phyloP scores from a whole-genome alignment of 2,113 vertebrate genomes.

The Scophthalmus maximus region DNA sequence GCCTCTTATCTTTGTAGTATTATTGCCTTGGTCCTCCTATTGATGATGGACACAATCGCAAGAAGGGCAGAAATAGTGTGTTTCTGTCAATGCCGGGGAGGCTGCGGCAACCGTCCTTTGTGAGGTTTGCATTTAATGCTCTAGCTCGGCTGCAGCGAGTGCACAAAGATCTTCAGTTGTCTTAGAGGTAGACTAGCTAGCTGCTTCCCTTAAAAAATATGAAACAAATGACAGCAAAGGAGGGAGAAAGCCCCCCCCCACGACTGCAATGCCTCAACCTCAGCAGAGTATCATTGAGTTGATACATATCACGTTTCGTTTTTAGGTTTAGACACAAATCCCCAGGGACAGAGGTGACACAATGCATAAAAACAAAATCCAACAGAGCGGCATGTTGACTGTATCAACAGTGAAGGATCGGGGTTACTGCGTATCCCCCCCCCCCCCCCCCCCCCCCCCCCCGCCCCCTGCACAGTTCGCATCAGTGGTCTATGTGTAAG shows the following conservation, averaged over 20 bases:
- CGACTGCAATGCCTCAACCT: conserved; percentile 45
- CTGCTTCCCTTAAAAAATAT: conserved; percentile 63
- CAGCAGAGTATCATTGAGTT: conserved; percentile 42
- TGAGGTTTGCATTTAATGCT: conserved; percentile 66
- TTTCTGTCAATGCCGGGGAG: conserved; percentile 60
- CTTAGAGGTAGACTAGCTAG: conserved; percentile 69
- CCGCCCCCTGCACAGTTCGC: conserved; percentile 48
- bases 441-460: conserved; percentile 58
- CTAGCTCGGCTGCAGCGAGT: conserved; percentile 51
- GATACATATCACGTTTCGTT: conserved; percentile 61
- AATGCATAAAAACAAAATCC: conserved; percentile 62
- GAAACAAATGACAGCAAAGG: conserved; percentile 62
- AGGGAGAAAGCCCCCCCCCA: conserved; percentile 41
- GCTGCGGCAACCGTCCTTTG: conserved; percentile 63
- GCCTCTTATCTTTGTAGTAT: conserved; percentile 49
- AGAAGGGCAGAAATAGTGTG: conserved; percentile 45
- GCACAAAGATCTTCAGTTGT: conserved; percentile 69
- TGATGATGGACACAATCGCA: conserved; percentile 61
- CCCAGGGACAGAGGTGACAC: conserved; percentile 55
- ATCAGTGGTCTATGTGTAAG: conserved; percentile 53
- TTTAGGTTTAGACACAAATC: conserved; percentile 57
- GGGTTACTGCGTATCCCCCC: conserved; percentile 66
- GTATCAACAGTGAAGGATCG: conserved; percentile 64
- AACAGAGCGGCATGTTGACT: conserved; percentile 56
- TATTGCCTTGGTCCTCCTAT: conserved; percentile 32